phyloP scores from a whole-genome alignment of 2,797 vertebrate genomes.

The Pangasius djambal region DNA sequence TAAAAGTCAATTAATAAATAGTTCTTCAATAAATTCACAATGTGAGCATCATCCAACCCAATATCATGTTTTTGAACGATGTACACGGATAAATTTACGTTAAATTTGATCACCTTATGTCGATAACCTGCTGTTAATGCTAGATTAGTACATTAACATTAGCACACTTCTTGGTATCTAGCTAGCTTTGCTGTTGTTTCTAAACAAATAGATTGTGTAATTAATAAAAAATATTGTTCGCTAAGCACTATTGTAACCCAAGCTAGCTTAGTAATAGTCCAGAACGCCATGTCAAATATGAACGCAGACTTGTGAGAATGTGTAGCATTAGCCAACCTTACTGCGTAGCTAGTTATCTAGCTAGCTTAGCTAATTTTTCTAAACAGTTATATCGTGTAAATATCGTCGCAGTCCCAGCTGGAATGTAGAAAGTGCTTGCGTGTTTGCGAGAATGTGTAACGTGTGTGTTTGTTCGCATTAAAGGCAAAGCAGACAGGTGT shows the following conservation, averaged over 20 bases:
- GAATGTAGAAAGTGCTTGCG: neutral
- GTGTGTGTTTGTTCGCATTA: neutral
- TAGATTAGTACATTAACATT: neutral
- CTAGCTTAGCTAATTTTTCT: neutral
- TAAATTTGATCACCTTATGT: neutral
- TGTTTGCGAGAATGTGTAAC: neutral
- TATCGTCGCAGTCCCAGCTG: neutral
- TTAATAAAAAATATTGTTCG: neutral
- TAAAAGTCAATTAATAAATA: neutral
- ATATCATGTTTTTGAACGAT: neutral
- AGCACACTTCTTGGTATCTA: neutral
- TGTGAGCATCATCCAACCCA: neutral
- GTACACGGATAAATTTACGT: neutral
- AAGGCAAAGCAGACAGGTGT: conserved; percentile 74
- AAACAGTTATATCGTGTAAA: neutral
- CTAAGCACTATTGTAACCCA: neutral
- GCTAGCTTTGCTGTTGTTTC: neutral
- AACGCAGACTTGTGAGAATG: neutral
- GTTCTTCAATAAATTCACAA: neutral
- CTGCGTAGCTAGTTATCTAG: neutral
- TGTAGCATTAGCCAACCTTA: neutral
- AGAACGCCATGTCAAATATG: too few relatives aligned
- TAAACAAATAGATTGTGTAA: neutral
- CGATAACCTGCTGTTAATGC: neutral
- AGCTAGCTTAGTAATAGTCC: neutral